Percentiles rank a stretch among this genome's conserved stretches.
Conservation (phyloP, 2,888 invertebrate species). For the Cryptophagus acutangulus region DNA sequence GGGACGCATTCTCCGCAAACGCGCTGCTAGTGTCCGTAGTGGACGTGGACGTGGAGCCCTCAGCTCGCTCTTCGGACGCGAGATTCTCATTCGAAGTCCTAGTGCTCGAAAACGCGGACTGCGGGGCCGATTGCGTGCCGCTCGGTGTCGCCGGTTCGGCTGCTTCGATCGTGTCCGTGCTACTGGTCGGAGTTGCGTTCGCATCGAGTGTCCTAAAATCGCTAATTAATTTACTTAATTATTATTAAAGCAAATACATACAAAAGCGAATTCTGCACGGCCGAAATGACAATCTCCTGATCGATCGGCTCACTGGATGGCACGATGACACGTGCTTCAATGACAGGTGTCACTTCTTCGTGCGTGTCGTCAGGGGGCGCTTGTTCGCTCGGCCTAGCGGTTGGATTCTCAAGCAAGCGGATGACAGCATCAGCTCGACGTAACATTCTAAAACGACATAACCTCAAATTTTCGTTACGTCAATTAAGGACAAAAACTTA, state of each 20-base stretch:
- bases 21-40: slow-evolving; percentile 14
- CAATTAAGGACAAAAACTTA: slow-evolving; percentile 15
- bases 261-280: slow-evolving; percentile 39
- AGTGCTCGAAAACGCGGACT: too few species aligned
- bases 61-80: slow-evolving; percentile 28
- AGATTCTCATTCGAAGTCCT: too few species aligned
- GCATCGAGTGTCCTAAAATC: slow-evolving; percentile 4
- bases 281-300: slow-evolving; percentile 38
- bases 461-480: neutral
- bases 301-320: slow-evolving; percentile 39
- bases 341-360: slow-evolving; percentile 47
- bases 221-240: neutral
- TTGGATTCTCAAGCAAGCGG: slow-evolving; percentile 47
- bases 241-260: slow-evolving; percentile 27
- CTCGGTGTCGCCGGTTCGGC: too few species aligned
- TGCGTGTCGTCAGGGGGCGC: slow-evolving; percentile 38
- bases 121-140: too few species aligned
- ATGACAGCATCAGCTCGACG: slow-evolving; percentile 49
- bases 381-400: slow-evolving; percentile 32
- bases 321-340: slow-evolving; percentile 46
- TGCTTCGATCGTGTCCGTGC: slow-evolving; percentile 11
- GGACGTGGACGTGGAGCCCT: too few species aligned
- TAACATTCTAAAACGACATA: slow-evolving; percentile 47
- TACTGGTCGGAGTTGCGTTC: slow-evolving; percentile 12
- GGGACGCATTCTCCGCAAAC: slow-evolving; percentile 39